A percentile compares a stretch with the other conserved stretches of the same genome.
These are phyloP conservation scores for Physella acuta DNA, from an alignment of 1,140 invertebrate species.

Conservation along the genomic window DNA sequence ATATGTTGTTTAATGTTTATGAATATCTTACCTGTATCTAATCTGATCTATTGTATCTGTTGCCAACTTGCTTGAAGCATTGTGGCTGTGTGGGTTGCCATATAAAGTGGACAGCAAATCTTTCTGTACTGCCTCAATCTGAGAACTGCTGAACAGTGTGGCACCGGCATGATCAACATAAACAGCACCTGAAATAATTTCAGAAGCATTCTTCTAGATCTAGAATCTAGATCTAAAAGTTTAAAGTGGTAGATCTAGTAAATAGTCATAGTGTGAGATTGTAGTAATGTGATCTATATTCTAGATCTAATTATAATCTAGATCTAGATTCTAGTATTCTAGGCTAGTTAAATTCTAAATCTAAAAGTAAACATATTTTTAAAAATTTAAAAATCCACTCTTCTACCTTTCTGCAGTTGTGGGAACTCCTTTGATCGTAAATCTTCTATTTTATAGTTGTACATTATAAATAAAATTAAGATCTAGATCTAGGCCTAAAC, in stretches of 20 bases:
- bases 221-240: not conserved
- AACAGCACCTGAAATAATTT: conserved; percentile 63
- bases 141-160: conserved; percentile 76
- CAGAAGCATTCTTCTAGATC: not conserved
- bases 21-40: conserved; percentile 72
- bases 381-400: not conserved
- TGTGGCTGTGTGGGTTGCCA: conserved; percentile 83
- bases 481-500: not conserved
- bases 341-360: not conserved
- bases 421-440: not conserved
- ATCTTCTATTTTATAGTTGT: not conserved
- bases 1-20: too few species aligned
- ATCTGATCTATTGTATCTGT: conserved; percentile 80
- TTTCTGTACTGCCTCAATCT: conserved; percentile 72
- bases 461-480: not conserved
- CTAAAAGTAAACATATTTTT: not conserved
- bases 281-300: not conserved
- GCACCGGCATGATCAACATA: conserved; percentile 92
- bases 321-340: not conserved
- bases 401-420: not conserved
- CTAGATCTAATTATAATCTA: not conserved
- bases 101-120: conserved; percentile 72
- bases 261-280: not conserved
- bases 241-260: not conserved
- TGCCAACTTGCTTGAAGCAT: conserved; percentile 71